A percentile compares a stretch with the other conserved stretches of the same genome.
phyloP scores from a whole-genome alignment of 2,888 invertebrate genomes.

The Hirtodrosophila confusa region DNA sequence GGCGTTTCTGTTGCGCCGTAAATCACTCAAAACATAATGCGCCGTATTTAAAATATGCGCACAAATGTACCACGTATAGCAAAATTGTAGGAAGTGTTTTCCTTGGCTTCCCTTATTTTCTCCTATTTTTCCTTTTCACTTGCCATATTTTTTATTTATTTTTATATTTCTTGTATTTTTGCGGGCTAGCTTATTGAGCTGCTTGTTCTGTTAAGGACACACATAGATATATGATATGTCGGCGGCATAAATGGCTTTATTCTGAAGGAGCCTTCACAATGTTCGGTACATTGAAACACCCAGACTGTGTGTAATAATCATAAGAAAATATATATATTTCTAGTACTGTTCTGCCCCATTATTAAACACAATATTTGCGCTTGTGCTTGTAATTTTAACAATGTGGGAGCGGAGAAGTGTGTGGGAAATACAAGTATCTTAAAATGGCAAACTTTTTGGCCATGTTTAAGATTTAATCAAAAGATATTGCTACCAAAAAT shows the following conservation, averaged over 20 bases:
- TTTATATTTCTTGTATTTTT: constrained; percentile 3
- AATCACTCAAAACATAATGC: constrained; percentile 76
- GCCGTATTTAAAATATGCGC: constrained; percentile 73
- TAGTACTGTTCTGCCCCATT: constrained; percentile 33
- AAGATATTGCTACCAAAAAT: no score
- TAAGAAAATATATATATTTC: constrained; percentile 31
- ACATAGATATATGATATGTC: constrained; percentile 37
- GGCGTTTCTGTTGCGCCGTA: constrained; percentile 39
- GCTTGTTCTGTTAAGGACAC: constrained; percentile 50
- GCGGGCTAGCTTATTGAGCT: constrained; percentile 55
- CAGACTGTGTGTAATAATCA: constrained; percentile 22
- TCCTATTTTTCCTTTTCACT: constrained; percentile 11
- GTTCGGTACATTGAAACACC: neutral
- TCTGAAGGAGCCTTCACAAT: constrained; percentile 9
- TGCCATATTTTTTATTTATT: constrained; percentile 6
- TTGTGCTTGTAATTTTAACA: constrained; percentile 22
- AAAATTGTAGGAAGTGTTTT: constrained; percentile 50
- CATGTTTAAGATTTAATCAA: neutral
- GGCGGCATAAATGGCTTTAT: constrained; percentile 43
- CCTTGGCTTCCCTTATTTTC: constrained; percentile 23
- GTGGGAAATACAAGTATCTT: constrained; percentile 1
- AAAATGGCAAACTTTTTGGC: neutral
- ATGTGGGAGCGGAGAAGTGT: neutral
- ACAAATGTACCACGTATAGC: constrained; percentile 53
- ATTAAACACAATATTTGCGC: constrained; percentile 52